Evolutionary conservation across 2,888 invertebrate species (phyloP).

Genomic region (Crematogaster levior): DNA sequence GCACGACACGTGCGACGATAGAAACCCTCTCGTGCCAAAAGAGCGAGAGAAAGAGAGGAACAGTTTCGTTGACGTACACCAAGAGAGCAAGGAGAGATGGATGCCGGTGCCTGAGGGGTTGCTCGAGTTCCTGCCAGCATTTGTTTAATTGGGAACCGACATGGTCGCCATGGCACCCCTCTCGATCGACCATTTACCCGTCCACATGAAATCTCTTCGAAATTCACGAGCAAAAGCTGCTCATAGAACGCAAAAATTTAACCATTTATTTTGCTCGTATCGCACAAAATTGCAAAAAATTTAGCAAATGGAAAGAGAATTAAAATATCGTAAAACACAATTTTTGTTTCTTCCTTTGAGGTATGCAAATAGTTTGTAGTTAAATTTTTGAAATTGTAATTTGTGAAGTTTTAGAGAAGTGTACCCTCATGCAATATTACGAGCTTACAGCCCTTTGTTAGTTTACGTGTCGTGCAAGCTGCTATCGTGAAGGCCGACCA

Average conservation of each 20-base stretch:
- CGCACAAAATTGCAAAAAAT: background rate
- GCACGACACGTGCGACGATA: constrained; percentile 77
- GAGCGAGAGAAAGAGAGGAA: constrained; percentile 58
- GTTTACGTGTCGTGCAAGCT: constrained; percentile 73
- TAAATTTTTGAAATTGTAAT: background rate
- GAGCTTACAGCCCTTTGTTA: constrained; percentile 69
- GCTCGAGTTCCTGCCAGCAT: constrained; percentile 78
- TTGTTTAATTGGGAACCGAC: constrained; percentile 83
- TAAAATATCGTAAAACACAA: background rate
- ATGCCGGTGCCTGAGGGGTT: constrained; percentile 74
- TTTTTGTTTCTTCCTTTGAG: background rate
- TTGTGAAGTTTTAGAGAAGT: constrained; percentile 10
- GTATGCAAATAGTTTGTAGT: background rate
- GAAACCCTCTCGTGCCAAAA: constrained; percentile 67
- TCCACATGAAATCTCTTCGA: constrained; percentile 59
- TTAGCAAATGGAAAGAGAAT: background rate
- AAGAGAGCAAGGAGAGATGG: constrained; percentile 60
- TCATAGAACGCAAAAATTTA: constrained; percentile 18
- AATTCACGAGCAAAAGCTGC: constrained; percentile 58
- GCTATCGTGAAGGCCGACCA: constrained; percentile 64
- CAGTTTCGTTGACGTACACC: constrained; percentile 40
- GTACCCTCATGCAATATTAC: constrained; percentile 33
- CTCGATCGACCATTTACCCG: constrained; percentile 57
- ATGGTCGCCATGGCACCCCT: constrained; percentile 77
- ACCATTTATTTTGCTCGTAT: background rate